Evolutionary conservation across 1,140 invertebrate genomes (phyloP), one percentile per base, ranked within the genome.

Genomic region (Reticulitermes speratus): DNA sequence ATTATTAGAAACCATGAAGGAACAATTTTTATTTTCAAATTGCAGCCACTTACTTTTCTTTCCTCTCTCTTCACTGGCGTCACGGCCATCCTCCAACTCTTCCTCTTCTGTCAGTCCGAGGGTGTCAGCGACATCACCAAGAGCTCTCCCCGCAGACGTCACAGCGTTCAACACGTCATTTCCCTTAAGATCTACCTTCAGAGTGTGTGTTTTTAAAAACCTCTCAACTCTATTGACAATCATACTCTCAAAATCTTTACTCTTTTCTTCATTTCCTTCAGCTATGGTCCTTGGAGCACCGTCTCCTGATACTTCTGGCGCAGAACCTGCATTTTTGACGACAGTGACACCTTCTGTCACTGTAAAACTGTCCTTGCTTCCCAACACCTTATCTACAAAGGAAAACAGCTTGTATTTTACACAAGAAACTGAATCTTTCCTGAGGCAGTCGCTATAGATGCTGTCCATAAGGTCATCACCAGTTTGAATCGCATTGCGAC

Each of bases 101-200:
- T 93, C 92, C 21, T 89, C 87, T 32, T 89, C 88, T 9, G 84
- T 69, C 86, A 90, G 89, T 86, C 92, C 91, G 44, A 94, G 91
- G 59, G 92, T 93, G 84, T 96, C 94, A 87, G 94, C 94, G 82
- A 93, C 93, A 88, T 96, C 95, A 88, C 95, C 94, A 44, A 97
- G 91, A 82, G 95, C 95, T 75, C 96, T 93, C 19, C 96, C 96
- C n/a, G 94, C 94, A 48, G 94, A 95, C 84, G 94, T 94, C 45
- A 96, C 95, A 3, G 95, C 94, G 86, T 95, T 95, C 7, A 96
- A 92, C n/a, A 97, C 95, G 89, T 97, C 96, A 85, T 93, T 93
- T 44, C 96, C 96, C 90, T 96, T 96, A 82, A 97, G 92, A 91
- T 97, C 96, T n/a, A 97, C 93, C 89, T 96, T 96, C 84, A 97